Evolutionary conservation across 2,113 vertebrate genomes (phyloP), one percentile per base, ranked within the genome.

Genomic region (Amia ocellicauda): DNA sequence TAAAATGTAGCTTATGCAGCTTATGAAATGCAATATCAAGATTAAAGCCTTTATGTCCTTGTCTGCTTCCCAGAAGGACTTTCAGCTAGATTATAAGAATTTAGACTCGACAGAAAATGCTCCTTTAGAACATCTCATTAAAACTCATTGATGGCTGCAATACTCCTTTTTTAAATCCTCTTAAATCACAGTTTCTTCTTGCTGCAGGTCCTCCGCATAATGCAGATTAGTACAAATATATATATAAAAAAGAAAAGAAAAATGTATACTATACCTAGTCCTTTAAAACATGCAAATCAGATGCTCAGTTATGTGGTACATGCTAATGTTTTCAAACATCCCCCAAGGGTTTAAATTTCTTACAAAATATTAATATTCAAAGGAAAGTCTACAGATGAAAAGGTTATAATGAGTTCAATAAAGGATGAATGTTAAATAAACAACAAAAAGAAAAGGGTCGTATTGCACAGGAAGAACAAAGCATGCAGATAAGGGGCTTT

Each of bases 251-350:
- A 47, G 17, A 47, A 47, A 16, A 47, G 14, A 10, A 36, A 36
- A 36, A 47, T 9, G 13, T 10, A 47, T n/a, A n/a, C n/a, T n/a
- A 47, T 47, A 16, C 14, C 45, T 16, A 17, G 45, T 16, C 14
- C 45, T 17, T 19, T 17, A 5, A 4, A 4, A 36, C 13, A 47
- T 47, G 16, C 17, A 47, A 16, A 47, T 47, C 45, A 5, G 45
- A 5, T 47, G 45, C 13, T 47, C 43, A 47, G 43, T n/a, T 17
- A 47, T 17, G 45, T 47, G 43, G 5, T 47, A 47, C 45, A 47
- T 47, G 10, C n/a, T 47, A 47, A 47, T 47, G n/a, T 47, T 47
- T 47, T 47, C 45, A 47, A 47, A 47, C 45, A 47, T 17, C 45
- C 17, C 43, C 16, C 16, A 16, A 47, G 43, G 14, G 8, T 17